Percentiles rank a stretch among this genome's conserved stretches.
Conservation (phyloP, 2,797 vertebrate genomes). For the Tadarida brasiliensis region DNA sequence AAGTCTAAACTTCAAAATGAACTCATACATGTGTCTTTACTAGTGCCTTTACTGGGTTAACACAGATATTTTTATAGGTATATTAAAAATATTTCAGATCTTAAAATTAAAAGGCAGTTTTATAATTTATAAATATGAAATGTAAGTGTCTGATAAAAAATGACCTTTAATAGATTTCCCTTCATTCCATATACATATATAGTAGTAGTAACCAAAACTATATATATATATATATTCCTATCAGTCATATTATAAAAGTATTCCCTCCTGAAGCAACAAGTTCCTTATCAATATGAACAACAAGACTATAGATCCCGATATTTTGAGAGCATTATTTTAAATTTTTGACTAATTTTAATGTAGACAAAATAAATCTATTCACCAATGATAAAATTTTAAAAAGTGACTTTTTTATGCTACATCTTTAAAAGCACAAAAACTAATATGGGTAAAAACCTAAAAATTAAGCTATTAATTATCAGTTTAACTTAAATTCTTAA, state of each 20-base stretch:
- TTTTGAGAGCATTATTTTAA: conserved; percentile 8
- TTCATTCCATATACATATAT: background rate
- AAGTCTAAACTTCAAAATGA: background rate
- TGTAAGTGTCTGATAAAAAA: background rate
- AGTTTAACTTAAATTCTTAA: conserved; percentile 36
- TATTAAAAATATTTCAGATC: conserved; percentile 41
- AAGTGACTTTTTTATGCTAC: background rate
- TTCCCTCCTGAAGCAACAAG: background rate
- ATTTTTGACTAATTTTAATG: conserved; percentile 1
- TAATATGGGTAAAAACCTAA: background rate
- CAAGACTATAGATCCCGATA: background rate
- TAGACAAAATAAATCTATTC: background rate
- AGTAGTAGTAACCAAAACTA: too few relatives aligned
- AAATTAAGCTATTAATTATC: background rate
- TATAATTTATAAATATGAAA: background rate
- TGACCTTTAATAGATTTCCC: background rate
- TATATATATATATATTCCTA: background rate
- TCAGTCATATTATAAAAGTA: background rate
- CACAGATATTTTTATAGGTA: background rate
- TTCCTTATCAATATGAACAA: background rate
- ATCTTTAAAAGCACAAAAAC: background rate
- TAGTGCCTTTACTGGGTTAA: background rate
- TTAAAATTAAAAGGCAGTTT: conserved; percentile 23
- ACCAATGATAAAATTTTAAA: background rate
- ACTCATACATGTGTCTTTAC: background rate